These are phyloP conservation scores for Ageneiosus marmoratus DNA, from an alignment of 2,113 vertebrate genomes.

Conservation along the genomic window DNA sequence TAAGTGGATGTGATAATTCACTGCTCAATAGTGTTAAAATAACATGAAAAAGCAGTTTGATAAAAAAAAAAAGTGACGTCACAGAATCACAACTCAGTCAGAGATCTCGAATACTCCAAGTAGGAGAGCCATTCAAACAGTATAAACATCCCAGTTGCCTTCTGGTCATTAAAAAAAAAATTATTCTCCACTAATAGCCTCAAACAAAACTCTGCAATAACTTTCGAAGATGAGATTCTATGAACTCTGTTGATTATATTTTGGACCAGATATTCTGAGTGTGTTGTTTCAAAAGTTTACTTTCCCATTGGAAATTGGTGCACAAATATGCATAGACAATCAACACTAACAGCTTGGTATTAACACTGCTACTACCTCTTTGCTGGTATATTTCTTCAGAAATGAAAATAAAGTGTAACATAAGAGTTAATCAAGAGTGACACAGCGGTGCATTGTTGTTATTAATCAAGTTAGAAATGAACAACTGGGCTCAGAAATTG, in stretches of 20 bases:
- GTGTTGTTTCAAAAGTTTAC: not conserved
- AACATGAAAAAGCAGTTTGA: not conserved
- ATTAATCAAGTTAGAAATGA: conserved; percentile 6
- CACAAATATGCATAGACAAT: not conserved
- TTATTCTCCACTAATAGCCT: not conserved
- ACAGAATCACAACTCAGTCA: not conserved
- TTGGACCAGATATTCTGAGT: not conserved
- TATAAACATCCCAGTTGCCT: not conserved
- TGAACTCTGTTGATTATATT: no score
- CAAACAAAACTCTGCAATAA: not conserved
- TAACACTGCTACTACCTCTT: not conserved
- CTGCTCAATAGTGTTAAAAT: not conserved
- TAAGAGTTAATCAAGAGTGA: not conserved
- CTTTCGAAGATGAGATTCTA: not conserved
- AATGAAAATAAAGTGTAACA: conserved; percentile 3
- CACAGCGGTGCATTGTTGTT: not conserved
- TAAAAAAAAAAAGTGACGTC: not conserved
- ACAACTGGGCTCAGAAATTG: conserved; percentile 10
- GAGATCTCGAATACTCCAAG: not conserved
- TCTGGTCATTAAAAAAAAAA: not conserved
- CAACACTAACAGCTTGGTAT: not conserved
- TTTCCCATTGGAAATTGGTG: not conserved
- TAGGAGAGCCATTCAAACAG: not conserved
- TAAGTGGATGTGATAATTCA: not conserved
- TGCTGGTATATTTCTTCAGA: not conserved